Percentiles rank a stretch among this genome's conserved stretches.
Conservation (phyloP, 2,113 vertebrate species). For the Balaenoptera acutorostrata region DNA sequence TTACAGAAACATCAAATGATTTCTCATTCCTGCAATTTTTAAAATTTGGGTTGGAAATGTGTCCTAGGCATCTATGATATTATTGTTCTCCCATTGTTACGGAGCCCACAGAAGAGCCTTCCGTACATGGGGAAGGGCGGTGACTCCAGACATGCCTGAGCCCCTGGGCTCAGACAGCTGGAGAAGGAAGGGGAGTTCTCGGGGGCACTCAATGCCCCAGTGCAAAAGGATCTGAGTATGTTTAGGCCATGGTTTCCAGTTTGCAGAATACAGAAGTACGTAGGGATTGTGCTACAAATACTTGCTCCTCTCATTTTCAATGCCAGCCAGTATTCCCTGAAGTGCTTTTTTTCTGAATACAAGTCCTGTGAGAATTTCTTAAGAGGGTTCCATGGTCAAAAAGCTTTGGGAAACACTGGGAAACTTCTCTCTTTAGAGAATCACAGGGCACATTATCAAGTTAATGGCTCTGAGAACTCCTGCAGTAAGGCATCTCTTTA, state of each 20-base stretch:
- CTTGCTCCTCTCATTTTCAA: neutral
- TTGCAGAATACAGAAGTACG: neutral
- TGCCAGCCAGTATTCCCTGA: neutral
- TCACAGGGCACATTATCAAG: neutral
- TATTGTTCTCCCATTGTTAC: neutral
- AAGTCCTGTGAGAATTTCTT: neutral
- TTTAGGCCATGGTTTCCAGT: neutral
- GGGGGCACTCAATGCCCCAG: no score
- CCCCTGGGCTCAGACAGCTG: neutral
- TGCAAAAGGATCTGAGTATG: neutral
- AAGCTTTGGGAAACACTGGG: neutral
- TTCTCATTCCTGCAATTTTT: neutral
- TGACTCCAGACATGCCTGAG: neutral
- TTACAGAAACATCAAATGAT: constrained; percentile 8
- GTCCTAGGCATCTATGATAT: neutral
- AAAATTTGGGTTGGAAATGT: neutral
- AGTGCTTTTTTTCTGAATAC: neutral
- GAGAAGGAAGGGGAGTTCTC: neutral
- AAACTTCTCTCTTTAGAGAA: neutral
- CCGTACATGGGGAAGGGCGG: neutral
- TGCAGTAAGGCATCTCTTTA: neutral
- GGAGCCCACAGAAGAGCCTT: neutral
- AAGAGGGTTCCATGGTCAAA: neutral
- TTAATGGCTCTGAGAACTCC: neutral
- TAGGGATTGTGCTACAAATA: neutral